These are phyloP conservation scores for Anoplolepis gracilipes DNA, from an alignment of 1,140 invertebrate species.

Conservation along the genomic window DNA sequence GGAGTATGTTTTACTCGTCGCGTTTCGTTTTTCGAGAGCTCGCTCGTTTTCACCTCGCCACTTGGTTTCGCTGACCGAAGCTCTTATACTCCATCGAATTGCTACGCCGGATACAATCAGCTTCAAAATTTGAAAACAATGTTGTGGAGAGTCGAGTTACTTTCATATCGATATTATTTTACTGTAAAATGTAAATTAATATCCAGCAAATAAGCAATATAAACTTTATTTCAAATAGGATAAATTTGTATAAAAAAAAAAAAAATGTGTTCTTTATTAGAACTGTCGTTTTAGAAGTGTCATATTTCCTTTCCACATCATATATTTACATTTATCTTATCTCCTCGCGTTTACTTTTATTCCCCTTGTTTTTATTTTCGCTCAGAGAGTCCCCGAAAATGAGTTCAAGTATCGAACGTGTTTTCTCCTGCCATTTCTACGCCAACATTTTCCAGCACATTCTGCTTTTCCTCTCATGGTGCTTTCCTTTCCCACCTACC, in stretches of 20 bases:
- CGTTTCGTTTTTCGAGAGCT: conserved; percentile 46
- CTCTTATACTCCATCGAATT: conserved; percentile 51
- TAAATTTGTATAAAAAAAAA: not conserved
- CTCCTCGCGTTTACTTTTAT: not conserved
- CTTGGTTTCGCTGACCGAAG: conserved; percentile 49
- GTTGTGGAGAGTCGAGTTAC: not conserved
- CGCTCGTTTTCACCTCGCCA: conserved; percentile 50
- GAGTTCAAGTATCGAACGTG: conserved; percentile 24
- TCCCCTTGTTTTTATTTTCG: conserved; percentile 25
- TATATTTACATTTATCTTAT: not conserved
- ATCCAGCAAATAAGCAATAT: conserved; percentile 13
- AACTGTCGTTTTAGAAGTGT: not conserved
- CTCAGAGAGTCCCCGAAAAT: conserved; percentile 31
- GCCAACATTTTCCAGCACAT: not conserved
- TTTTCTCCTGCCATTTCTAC: not conserved
- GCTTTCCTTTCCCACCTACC: conserved; percentile 12
- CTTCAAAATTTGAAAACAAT: conserved; percentile 7
- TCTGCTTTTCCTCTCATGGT: conserved; percentile 8
- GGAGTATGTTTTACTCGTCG: conserved; percentile 55
- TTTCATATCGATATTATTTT: not conserved
- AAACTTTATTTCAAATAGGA: not conserved
- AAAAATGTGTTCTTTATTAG: not conserved
- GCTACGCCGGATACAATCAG: conserved; percentile 37
- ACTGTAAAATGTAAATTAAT: not conserved
- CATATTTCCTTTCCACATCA: not conserved